Conservation (phyloP, 2,113 vertebrate species). For the Hippocampus comes region DNA sequence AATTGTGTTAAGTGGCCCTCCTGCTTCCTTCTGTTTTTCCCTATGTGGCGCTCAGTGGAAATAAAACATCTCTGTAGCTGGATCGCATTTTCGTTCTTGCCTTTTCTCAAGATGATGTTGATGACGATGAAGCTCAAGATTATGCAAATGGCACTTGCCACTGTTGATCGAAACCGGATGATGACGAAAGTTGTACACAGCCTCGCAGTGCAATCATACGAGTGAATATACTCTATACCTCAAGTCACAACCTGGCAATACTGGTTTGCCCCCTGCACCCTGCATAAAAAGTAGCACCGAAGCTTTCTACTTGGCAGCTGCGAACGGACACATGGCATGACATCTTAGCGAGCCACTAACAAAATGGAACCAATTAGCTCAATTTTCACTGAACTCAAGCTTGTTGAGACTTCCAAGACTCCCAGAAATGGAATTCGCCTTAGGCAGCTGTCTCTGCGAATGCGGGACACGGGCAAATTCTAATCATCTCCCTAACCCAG, state of each 20-base stretch:
- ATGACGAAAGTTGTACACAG: slow-evolving; percentile 9
- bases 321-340: slow-evolving; percentile 60
- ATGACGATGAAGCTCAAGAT: neutral
- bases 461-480: slow-evolving; percentile 57
- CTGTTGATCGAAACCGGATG: neutral
- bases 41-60: neutral
- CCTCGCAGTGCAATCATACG: slow-evolving; percentile 30
- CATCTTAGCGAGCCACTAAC: slow-evolving; percentile 58
- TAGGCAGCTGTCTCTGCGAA: slow-evolving; percentile 53
- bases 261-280: slow-evolving; percentile 46
- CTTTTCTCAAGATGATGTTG: neutral
- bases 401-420: slow-evolving; percentile 54
- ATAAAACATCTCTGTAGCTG: neutral
- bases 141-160: neutral
- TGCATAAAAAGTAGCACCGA: slow-evolving; percentile 43
- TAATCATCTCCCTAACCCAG: slow-evolving; percentile 38
- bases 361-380: slow-evolving; percentile 69
- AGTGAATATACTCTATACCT: slow-evolving; percentile 52
- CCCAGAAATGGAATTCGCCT: slow-evolving; percentile 64
- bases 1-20: neutral
- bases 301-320: slow-evolving; percentile 49
- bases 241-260: slow-evolving; percentile 41
- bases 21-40: neutral
- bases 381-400: slow-evolving; percentile 65
- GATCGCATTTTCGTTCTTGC: neutral